A percentile compares a stretch with the other conserved stretches of the same genome.
These are phyloP conservation scores for Gymnarchus niloticus DNA, from an alignment of 2,113 vertebrate genomes.

Conservation along the genomic window DNA sequence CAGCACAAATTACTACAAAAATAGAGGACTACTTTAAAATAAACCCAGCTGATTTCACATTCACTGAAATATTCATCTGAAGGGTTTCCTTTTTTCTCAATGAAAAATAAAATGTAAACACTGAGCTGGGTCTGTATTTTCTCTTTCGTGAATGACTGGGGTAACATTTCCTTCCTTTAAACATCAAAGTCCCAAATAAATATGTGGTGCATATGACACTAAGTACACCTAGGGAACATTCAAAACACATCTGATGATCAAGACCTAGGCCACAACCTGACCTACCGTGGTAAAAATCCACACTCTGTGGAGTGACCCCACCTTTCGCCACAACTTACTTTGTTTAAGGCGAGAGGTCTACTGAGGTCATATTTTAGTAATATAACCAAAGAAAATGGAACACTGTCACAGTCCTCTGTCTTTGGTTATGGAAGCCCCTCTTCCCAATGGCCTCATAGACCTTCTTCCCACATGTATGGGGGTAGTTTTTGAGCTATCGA, in stretches of 20 bases:
- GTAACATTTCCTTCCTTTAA: slow-evolving; percentile 62
- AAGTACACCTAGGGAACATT: slow-evolving; percentile 24
- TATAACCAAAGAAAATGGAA: not conserved
- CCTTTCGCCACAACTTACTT: not conserved
- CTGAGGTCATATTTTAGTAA: slow-evolving; percentile 16
- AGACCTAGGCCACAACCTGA: not conserved
- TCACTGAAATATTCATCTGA: slow-evolving; percentile 69
- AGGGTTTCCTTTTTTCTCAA: slow-evolving; percentile 40
- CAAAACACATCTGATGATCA: slow-evolving; percentile 21
- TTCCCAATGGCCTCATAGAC: not conserved
- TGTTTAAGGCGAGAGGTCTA: not conserved
- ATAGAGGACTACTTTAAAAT: slow-evolving; percentile 68
- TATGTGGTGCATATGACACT: slow-evolving; percentile 34
- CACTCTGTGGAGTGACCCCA: not conserved
- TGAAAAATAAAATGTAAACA: slow-evolving; percentile 66
- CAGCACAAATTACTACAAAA: slow-evolving; percentile 71
- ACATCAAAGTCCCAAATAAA: slow-evolving; percentile 47
- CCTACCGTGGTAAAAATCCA: not conserved
- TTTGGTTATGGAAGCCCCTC: not conserved
- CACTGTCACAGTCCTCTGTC: not conserved
- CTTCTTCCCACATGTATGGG: not conserved
- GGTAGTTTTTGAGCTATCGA: not conserved
- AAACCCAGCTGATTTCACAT: slow-evolving; percentile 73
- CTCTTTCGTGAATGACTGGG: slow-evolving; percentile 53
- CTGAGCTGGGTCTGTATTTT: slow-evolving; percentile 49